Evolutionary conservation across 2,888 invertebrate species (phyloP).

Genomic region (Athripsodes cinereus): DNA sequence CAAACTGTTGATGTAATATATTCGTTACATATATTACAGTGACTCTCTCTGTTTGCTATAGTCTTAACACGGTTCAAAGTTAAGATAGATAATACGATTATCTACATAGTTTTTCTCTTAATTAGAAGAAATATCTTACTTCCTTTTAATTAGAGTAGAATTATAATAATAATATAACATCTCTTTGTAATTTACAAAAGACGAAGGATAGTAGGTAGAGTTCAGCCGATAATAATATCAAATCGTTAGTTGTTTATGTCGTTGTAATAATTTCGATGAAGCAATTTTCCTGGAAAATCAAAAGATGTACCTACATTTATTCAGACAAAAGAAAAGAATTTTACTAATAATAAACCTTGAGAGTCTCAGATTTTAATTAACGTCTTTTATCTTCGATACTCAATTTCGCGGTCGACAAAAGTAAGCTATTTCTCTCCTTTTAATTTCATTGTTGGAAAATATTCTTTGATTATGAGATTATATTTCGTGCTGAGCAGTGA

Average conservation of each 20-base stretch:
- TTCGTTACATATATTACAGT: too few species aligned
- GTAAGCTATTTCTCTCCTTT: background rate
- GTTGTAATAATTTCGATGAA: background rate
- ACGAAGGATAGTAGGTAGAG: too few species aligned
- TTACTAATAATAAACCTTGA: background rate
- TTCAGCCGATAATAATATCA: background rate
- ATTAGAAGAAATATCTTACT: too few species aligned
- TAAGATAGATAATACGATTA: too few species aligned
- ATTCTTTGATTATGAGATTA: background rate
- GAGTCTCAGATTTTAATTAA: background rate
- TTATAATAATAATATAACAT: too few species aligned
- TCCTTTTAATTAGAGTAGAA: too few species aligned
- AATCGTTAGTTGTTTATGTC: background rate
- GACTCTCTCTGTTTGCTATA: too few species aligned
- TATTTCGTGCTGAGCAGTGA: background rate
- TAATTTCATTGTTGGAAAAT: background rate
- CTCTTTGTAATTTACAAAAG: too few species aligned
- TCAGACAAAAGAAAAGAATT: background rate
- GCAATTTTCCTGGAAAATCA: background rate
- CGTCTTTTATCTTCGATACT: background rate
- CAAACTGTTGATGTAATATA: too few species aligned
- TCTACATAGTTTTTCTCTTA: too few species aligned
- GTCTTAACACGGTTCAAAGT: too few species aligned
- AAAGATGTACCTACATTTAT: background rate
- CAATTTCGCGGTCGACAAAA: background rate